These are phyloP conservation scores for Drosophila pallidifrons DNA, from an alignment of 1,140 invertebrate species.

Conservation along the genomic window DNA sequence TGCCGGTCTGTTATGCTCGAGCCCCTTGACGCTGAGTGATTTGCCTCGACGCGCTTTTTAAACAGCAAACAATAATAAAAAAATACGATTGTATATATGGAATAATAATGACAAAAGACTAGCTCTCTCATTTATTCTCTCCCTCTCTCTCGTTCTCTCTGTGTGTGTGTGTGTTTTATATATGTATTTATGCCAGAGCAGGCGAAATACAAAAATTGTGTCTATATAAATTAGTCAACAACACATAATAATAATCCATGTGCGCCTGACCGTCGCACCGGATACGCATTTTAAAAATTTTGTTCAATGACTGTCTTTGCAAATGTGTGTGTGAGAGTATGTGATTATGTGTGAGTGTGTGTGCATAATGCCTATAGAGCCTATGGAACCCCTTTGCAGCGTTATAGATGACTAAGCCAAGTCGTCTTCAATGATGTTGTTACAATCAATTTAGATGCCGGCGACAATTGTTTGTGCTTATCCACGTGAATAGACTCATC, in stretches of 20 bases:
- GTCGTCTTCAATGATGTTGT: not conserved
- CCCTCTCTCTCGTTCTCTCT: not conserved
- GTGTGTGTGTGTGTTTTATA: not conserved
- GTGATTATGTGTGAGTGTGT: not conserved
- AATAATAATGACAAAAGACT: conserved; percentile 27
- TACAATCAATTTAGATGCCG: conserved; percentile 11
- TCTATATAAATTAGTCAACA: conserved; percentile 54
- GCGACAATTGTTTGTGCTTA: not conserved
- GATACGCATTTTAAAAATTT: conserved; percentile 58
- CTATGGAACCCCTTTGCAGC: conserved; percentile 20
- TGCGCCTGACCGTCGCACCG: conserved; percentile 45
- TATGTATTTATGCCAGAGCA: conserved; percentile 45
- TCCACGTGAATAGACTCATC: conserved; percentile 5
- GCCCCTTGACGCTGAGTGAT: conserved; percentile 44
- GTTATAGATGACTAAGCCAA: conserved; percentile 38
- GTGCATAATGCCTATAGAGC: not conserved
- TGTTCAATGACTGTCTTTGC: conserved; percentile 35
- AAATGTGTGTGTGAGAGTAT: not conserved
- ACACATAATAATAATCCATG: conserved; percentile 44
- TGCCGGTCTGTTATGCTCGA: conserved; percentile 3
- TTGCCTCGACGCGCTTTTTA: conserved; percentile 56
- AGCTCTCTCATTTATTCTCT: not conserved
- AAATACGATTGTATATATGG: conserved; percentile 41
- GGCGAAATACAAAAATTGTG: conserved; percentile 33
- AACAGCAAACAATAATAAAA: conserved; percentile 46